Base-by-base conservation (phyloP, 2,113 vertebrate genomes). In the Sinocyclocheilus grahami region DNA sequence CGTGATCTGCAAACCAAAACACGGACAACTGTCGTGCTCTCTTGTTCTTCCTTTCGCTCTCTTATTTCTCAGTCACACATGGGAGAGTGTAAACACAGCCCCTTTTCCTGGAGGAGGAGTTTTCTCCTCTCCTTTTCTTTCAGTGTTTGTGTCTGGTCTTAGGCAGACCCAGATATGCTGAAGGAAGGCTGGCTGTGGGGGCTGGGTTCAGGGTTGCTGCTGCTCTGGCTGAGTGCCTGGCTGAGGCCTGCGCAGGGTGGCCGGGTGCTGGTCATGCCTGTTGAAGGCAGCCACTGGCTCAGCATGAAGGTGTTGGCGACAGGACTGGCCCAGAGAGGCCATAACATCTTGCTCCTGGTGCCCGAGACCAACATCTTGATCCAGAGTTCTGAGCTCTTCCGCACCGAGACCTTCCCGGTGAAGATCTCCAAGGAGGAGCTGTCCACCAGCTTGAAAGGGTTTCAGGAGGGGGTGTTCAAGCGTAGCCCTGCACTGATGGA, bases 241-340 rank as follows among this genome's bases (percentile, higher is more conserved):
- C 30, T 60, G 67, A 74, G 87, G 4, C 78, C 88, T 5, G 51
- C 30, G 0, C 87, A 85, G 53, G 86, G 88, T 69, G 91, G 89
- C 8, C 91, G 93, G 24, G 78, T 94, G 5, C 87, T 94, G 60
- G 93, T 94, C 80, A 87, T 95, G 82, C 92, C 93, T 67, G 90
- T 94, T 91, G 93, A 84, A 0, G 93, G 94, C 22, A 96, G 95
- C 78, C 94, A 94, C 90, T 96, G 95, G 96, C 87, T 96, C 9
- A 95, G 92, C 90, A 93, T 95, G 93, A n/a, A 0, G 2, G 1
- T 14, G 0, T 88, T 95, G 18, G 90, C 95, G 11, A 87, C 93
- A 16, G 88, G 93, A 14, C 93, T 96, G 3, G 14, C 16, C 0
- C 46, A 86, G 1, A 92, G 75, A 24, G 96, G 95, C 1, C 94